Conservation (phyloP, 2,113 vertebrate genomes). For the Heterotilapia buettikoferi region DNA sequence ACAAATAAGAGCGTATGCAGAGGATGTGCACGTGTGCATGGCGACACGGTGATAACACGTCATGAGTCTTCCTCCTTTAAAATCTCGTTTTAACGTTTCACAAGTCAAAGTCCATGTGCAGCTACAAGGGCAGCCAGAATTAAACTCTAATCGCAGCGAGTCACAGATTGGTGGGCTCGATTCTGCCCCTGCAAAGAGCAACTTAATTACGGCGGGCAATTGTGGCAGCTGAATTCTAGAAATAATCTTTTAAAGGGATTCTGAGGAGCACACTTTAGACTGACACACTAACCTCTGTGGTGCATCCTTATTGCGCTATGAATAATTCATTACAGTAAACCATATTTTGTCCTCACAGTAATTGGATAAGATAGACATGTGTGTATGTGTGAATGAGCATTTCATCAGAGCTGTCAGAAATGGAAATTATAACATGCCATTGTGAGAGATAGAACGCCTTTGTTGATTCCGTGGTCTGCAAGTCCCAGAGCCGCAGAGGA, state of each 20-base stretch:
- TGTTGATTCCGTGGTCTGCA: neutral
- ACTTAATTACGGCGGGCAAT: neutral
- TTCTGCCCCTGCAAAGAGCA: constrained; percentile 2
- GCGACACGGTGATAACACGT: neutral
- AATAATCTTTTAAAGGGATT: constrained; percentile 45
- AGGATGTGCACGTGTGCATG: neutral
- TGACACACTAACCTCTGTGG: constrained; percentile 21
- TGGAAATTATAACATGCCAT: neutral
- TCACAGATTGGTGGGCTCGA: neutral
- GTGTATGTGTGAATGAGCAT: neutral
- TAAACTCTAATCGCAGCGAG: constrained; percentile 19
- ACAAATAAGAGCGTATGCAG: neutral
- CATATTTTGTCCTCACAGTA: neutral
- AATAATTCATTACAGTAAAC: constrained; percentile 39
- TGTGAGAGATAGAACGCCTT: neutral
- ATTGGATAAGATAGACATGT: neutral
- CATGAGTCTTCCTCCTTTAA: neutral
- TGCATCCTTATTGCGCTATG: constrained; percentile 8
- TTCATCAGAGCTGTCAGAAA: neutral
- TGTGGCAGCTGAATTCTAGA: neutral
- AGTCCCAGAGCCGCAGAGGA: neutral
- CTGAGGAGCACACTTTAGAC: neutral
- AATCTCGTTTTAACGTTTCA: neutral
- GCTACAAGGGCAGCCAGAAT: neutral
- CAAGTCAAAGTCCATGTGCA: neutral